phyloP scores from a whole-genome alignment of 2,797 vertebrate genomes.

The Antrozous pallidus region DNA sequence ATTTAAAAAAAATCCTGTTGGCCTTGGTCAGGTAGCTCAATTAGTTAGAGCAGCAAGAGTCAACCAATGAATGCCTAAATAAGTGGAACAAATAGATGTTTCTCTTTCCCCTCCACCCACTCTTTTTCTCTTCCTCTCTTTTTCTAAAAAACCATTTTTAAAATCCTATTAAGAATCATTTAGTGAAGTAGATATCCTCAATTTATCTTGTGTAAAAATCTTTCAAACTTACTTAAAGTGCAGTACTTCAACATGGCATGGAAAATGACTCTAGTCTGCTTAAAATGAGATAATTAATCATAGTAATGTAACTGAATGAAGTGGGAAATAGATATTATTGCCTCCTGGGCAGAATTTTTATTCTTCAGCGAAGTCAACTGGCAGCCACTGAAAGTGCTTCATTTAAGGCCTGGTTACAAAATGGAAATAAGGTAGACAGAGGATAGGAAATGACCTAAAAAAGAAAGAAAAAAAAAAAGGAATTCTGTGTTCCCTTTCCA shows the following conservation, averaged over 20 bases:
- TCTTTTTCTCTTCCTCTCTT: background rate
- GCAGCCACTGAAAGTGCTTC: background rate
- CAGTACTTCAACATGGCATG: background rate
- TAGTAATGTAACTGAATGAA: background rate
- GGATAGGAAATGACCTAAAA: background rate
- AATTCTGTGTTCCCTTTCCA: background rate
- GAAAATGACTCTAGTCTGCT: conserved; percentile 1
- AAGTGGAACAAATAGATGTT: background rate
- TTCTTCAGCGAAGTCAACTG: background rate
- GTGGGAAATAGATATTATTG: background rate
- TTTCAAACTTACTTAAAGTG: background rate
- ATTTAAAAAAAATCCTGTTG: background rate
- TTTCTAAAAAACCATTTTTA: background rate
- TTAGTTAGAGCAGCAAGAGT: background rate
- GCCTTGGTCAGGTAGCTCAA: background rate
- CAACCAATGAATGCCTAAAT: background rate
- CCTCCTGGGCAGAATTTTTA: background rate
- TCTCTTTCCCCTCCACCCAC: background rate
- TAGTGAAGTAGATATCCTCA: background rate
- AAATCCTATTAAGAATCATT: background rate
- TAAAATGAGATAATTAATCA: background rate
- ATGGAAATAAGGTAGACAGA: background rate
- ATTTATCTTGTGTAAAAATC: background rate
- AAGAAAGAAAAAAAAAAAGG: too few relatives aligned
- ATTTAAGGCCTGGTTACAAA: background rate